These are phyloP conservation scores for Machaerirhynchus nigripectus DNA, from an alignment of 2,113 vertebrate species.

Conservation along the genomic window DNA sequence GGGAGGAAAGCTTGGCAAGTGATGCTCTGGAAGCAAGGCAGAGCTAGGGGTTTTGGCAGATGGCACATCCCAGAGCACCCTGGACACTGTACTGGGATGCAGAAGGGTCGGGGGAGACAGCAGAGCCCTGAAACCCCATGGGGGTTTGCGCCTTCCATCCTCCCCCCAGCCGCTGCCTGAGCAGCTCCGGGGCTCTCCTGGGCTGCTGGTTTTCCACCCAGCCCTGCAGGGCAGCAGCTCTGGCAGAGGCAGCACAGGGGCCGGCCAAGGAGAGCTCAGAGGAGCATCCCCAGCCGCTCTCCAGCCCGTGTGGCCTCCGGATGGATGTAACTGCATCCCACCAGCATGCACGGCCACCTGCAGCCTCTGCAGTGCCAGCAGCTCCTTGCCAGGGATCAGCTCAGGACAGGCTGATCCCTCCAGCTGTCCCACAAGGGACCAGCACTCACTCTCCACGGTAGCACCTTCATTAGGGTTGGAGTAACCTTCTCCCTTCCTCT, in stretches of 20 bases:
- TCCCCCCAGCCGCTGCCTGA: fast-evolving
- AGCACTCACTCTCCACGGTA: slow-evolving; percentile 82
- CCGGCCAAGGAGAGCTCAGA: neutral
- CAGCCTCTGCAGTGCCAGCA: neutral
- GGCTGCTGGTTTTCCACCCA: neutral
- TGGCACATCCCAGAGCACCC: neutral
- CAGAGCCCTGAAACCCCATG: fast-evolving
- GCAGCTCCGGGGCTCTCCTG: neutral
- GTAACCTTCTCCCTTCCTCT: slow-evolving; percentile 90
- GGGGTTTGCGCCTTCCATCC: neutral
- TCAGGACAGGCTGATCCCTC: neutral
- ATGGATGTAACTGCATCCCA: neutral
- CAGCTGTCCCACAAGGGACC: neutral
- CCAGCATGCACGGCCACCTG: fast-evolving
- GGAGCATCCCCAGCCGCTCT: neutral
- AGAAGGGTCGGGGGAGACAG: fast-evolving
- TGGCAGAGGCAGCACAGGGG: neutral
- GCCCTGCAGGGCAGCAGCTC: neutral
- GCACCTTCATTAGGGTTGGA: slow-evolving; percentile 91
- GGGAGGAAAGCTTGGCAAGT: neutral
- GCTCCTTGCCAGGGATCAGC: neutral
- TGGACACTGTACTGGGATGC: neutral
- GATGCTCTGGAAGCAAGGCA: neutral
- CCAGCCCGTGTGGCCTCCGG: fast-evolving
- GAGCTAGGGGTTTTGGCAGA: neutral